These are phyloP conservation scores for Oegoconia quadripuncta DNA, from an alignment of 2,888 invertebrate genomes.

Conservation along the genomic window DNA sequence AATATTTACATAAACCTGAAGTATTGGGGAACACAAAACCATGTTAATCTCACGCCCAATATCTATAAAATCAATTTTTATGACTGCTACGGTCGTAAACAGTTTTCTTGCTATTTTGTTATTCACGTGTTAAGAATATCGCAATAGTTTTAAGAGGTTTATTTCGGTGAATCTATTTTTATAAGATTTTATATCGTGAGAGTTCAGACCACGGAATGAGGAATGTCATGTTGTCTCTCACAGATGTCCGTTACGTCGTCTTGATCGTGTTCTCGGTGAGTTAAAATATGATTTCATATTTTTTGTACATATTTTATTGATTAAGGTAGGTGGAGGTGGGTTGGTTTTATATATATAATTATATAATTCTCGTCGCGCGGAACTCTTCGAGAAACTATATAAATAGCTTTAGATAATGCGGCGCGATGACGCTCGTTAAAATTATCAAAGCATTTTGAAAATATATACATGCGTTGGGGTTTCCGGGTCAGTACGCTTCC, in stretches of 20 bases:
- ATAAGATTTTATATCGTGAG: conserved; percentile 11
- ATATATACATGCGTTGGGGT: background rate
- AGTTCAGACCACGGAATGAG: background rate
- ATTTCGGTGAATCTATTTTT: conserved; percentile 29
- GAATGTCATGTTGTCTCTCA: conserved; percentile 20
- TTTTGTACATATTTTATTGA: background rate
- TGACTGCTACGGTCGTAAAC: conserved; percentile 46
- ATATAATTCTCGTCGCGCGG: too few relatives aligned
- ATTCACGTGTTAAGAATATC: conserved; percentile 30
- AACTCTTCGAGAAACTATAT: too few relatives aligned
- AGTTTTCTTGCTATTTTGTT: conserved; percentile 23
- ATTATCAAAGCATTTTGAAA: background rate
- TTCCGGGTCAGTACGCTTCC: background rate
- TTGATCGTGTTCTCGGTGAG: conserved; percentile 41
- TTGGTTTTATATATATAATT: too few relatives aligned
- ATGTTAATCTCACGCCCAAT: conserved; percentile 33
- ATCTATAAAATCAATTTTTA: conserved; percentile 51
- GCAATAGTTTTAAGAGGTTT: conserved; percentile 38
- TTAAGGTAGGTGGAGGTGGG: background rate
- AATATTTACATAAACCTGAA: too few relatives aligned
- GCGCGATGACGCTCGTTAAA: too few relatives aligned
- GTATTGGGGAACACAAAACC: conserved; percentile 14
- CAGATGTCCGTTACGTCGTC: conserved; percentile 28
- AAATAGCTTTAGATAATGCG: too few relatives aligned
- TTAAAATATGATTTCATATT: conserved; percentile 9